Evolutionary conservation across 2,888 invertebrate species (phyloP).

Genomic region (Pandemis heparana): DNA sequence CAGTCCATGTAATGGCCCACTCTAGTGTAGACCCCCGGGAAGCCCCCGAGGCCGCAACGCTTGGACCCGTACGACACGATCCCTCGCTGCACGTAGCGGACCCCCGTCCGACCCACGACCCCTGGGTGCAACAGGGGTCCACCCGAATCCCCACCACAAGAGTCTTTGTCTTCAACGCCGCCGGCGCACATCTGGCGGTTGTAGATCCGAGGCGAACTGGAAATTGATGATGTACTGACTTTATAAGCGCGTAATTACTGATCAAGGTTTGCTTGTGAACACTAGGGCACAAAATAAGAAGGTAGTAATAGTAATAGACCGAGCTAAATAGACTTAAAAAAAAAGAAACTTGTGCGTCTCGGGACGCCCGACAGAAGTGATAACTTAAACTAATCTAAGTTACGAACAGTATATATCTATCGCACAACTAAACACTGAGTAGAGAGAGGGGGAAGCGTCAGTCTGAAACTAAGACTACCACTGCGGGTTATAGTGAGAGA

Average conservation of each 20-base stretch:
- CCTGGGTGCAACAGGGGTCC: constrained; percentile 86
- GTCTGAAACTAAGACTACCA: too few species aligned
- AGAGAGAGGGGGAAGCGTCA: too few species aligned
- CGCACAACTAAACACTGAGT: too few species aligned
- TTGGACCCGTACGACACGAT: constrained; percentile 85
- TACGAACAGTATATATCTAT: too few species aligned
- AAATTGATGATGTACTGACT: constrained; percentile 50
- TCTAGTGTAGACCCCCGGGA: constrained; percentile 87
- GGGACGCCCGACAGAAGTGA: too few species aligned
- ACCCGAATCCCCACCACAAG: constrained; percentile 89
- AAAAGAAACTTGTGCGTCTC: too few species aligned
- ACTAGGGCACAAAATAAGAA: too few species aligned
- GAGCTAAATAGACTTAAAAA: too few species aligned
- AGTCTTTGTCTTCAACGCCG: constrained; percentile 83
- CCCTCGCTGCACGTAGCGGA: constrained; percentile 86
- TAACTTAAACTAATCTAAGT: too few species aligned
- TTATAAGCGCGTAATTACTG: neutral
- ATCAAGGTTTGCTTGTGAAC: too few species aligned
- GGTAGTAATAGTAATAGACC: too few species aligned
- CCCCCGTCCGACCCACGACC: constrained; percentile 58
- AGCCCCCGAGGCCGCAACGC: constrained; percentile 77
- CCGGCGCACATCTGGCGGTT: constrained; percentile 85
- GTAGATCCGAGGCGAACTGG: constrained; percentile 63
- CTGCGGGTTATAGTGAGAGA: too few species aligned
- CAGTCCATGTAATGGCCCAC: constrained; percentile 84